Evolutionary conservation across 2,888 invertebrate genomes (phyloP).

Genomic region (Adelognathus sp.): DNA sequence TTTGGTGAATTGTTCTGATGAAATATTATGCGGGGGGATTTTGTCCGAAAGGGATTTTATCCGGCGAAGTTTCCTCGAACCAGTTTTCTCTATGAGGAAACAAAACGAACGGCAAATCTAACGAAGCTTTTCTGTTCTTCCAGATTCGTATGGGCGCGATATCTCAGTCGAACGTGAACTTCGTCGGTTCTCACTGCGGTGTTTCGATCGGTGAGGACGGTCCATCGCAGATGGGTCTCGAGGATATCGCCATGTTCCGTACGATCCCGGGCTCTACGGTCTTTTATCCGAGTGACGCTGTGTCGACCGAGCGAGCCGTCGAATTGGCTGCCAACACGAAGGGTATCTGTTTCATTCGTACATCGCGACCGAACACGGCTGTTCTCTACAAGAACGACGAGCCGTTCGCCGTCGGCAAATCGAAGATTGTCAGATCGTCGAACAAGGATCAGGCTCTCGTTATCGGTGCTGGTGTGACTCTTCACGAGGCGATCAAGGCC

Average conservation of each 20-base stretch:
- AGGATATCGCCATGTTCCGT: slow-evolving; percentile 98
- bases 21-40: too few relatives aligned
- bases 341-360: slow-evolving; percentile 97
- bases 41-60: too few relatives aligned
- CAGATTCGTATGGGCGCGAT: slow-evolving; percentile 99
- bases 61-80: neutral
- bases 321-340: slow-evolving; percentile 97
- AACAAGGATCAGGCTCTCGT: slow-evolving; percentile 91
- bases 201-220: slow-evolving; percentile 99
- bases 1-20: too few relatives aligned
- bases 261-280: slow-evolving; percentile 91
- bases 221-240: slow-evolving; percentile 99
- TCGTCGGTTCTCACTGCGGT: slow-evolving; percentile 98
- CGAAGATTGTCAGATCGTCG: slow-evolving; percentile 90
- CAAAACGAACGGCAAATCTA: neutral
- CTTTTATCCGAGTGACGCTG: slow-evolving; percentile 95
- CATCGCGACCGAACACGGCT: slow-evolving; percentile 94
- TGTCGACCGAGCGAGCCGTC: slow-evolving; percentile 95
- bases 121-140: slow-evolving; percentile 51
- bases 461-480: slow-evolving; percentile 96
- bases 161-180: slow-evolving; percentile 98
- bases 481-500: slow-evolving; percentile 94
- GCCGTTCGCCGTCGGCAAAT: slow-evolving; percentile 89
- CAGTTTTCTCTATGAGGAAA: neutral
- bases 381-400: slow-evolving; percentile 94